Base-by-base conservation (phyloP, 2,888 invertebrate genomes). In the Diadegma fenestrale region DNA sequence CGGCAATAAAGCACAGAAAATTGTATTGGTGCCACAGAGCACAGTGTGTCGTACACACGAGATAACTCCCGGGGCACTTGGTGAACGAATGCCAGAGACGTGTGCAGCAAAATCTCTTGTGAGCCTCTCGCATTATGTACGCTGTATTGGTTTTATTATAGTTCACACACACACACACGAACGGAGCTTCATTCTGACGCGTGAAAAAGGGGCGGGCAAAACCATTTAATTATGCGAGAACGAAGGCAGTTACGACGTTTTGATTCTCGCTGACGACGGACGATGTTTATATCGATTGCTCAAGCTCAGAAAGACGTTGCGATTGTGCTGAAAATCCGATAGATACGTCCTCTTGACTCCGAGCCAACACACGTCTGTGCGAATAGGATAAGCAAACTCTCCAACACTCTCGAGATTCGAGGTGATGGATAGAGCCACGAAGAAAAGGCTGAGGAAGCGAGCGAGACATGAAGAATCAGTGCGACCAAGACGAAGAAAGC, bases 51-150 rank as follows among this genome's bases (percentile, higher is more conserved):
- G 82, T 82, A 82, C 75, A 82, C 82, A 79, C 80, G 82, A 79
- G 82, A 82, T 80, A 80, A 82, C 85, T 80, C 72, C 80, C 72
- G 76, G 63, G 58, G 82, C 85, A 76, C 76, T 77, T 76, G 82
- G 64, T 61, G 79, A 66, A 75, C 82, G 75, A 82, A 80, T 79
- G 85, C 37, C 37, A 69, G 81, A 64, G 83, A 80, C 75, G 71
- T 66, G 69, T 66, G 69, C 71, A 51, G 69, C 71, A 51, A 79
- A 75, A 76, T 51, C 64, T 61, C 71, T 71, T 71, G 71, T 33
- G 75, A 58, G 58, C 78, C 69, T 61, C 33, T 75, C 43, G 48
- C 58, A 19, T 64, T 17, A 30, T 45, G 5, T 58, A 61, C 45
- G 48, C 37, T 54, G 22, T 43, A 61, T 71, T 71, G 72, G 48